Conservation (phyloP, 2,888 invertebrate species). For the Apamea epomidion region DNA sequence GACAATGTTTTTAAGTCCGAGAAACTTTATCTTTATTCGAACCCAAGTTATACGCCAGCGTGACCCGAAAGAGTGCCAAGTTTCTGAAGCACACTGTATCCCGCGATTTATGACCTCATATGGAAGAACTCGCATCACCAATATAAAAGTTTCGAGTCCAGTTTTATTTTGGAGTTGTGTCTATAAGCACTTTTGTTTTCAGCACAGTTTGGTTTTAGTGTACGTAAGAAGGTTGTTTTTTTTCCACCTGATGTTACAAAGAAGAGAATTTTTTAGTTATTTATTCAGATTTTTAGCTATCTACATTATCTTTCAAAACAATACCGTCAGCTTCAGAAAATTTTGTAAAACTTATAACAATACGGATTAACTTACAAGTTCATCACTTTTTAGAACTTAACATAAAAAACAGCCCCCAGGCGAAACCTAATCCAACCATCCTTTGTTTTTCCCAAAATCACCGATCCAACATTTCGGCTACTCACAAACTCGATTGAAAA, state of each 20-base stretch:
- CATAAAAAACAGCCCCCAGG: not conserved
- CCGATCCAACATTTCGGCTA: constrained; percentile 40
- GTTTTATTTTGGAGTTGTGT: constrained; percentile 13
- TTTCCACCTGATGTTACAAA: constrained; percentile 26
- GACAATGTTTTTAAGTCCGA: constrained; percentile 43
- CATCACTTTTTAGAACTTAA: constrained; percentile 6
- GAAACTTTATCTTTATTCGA: constrained; percentile 48
- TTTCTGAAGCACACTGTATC: constrained; percentile 47
- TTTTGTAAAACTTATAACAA: not conserved
- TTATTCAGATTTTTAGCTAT: constrained; percentile 18
- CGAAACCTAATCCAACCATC: constrained; percentile 6
- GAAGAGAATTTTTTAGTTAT: constrained; percentile 9
- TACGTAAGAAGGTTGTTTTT: constrained; percentile 19
- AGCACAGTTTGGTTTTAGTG: not conserved
- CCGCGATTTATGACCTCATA: constrained; percentile 55
- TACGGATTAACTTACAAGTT: not conserved
- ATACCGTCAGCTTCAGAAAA: constrained; percentile 4
- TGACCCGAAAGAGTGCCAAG: constrained; percentile 55
- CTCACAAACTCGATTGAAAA: constrained; percentile 57
- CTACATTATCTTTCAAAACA: not conserved
- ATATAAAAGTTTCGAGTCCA: constrained; percentile 51
- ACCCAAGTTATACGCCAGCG: constrained; percentile 38
- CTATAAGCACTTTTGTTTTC: constrained; percentile 39
- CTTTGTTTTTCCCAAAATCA: constrained; percentile 49
- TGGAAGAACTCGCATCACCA: constrained; percentile 45